Evolutionary conservation across 2,113 vertebrate species (phyloP).

Genomic region (Tiliqua scincoides): DNA sequence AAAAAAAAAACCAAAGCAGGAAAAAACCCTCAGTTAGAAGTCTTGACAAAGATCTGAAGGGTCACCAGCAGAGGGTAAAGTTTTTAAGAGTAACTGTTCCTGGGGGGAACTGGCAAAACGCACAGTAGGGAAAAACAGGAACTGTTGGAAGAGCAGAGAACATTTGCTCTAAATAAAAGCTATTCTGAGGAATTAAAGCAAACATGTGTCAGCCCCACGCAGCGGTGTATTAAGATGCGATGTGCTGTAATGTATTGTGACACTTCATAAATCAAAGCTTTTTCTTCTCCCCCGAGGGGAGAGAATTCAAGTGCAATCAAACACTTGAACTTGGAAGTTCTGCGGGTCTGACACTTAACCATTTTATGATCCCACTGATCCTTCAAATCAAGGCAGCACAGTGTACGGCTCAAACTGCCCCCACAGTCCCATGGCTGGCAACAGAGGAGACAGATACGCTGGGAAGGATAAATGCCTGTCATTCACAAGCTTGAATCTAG

Average conservation of each 20-base stretch:
- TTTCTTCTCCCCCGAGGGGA: slow-evolving; percentile 61
- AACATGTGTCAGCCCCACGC: slow-evolving; percentile 70
- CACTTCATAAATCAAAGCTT: slow-evolving; percentile 76
- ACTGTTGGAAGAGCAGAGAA: slow-evolving; percentile 65
- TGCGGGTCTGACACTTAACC: slow-evolving; percentile 57
- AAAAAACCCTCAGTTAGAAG: slow-evolving; percentile 59
- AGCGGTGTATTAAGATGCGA: slow-evolving; percentile 59
- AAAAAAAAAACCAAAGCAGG: slow-evolving; percentile 39
- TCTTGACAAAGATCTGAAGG: slow-evolving; percentile 43
- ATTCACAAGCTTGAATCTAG: background rate
- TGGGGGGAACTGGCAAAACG: slow-evolving; percentile 56
- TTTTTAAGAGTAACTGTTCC: slow-evolving; percentile 57
- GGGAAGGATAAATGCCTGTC: slow-evolving; percentile 29
- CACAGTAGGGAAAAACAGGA: slow-evolving; percentile 55
- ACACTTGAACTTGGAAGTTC: slow-evolving; percentile 67
- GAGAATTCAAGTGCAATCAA: slow-evolving; percentile 65
- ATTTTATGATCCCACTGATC: slow-evolving; percentile 36
- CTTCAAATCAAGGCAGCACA: slow-evolving; percentile 12
- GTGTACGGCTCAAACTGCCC: slow-evolving; percentile 19
- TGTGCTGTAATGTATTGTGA: slow-evolving; percentile 72
- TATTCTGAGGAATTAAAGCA: slow-evolving; percentile 74
- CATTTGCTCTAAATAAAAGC: slow-evolving; percentile 75
- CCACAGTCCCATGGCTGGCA: background rate
- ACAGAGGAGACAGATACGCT: background rate
- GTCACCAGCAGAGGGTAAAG: slow-evolving; percentile 54